Percentiles rank a stretch among this genome's conserved stretches.
phyloP scores from a whole-genome alignment of 37 sponge, comb jelly and placozoan species.

The Hormiphora californensis region DNA sequence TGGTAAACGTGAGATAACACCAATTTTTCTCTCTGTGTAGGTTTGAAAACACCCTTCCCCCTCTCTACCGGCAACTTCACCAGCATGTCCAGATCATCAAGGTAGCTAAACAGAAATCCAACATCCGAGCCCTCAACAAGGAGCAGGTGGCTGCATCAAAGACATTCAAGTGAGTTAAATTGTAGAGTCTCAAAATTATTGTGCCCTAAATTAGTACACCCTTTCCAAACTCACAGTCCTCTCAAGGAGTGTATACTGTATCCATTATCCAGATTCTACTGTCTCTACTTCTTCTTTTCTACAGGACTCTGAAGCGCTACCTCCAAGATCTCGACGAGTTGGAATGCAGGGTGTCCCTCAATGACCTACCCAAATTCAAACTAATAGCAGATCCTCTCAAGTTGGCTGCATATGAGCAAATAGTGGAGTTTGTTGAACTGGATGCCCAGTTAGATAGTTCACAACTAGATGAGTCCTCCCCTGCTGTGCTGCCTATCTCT shows the following conservation, averaged over 20 bases:
- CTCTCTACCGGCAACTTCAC: background rate
- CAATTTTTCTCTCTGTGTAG: too few species aligned
- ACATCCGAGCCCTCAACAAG: constrained; percentile 13
- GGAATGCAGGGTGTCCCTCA: background rate
- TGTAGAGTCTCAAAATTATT: background rate
- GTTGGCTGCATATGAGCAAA: background rate
- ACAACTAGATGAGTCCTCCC: too few species aligned
- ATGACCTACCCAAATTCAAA: constrained; percentile 1
- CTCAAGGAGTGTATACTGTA: too few species aligned
- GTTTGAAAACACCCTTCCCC: constrained; percentile 3
- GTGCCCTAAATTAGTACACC: too few species aligned
- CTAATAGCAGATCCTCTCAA: background rate
- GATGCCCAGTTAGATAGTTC: too few species aligned
- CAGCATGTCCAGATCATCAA: background rate
- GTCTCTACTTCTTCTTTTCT: background rate
- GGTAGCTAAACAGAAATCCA: background rate
- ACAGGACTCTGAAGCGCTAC: constrained; percentile 11
- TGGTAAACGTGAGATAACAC: too few species aligned
- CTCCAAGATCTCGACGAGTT: background rate
- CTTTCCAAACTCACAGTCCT: too few species aligned
- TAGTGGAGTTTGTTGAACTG: constrained; percentile 24
- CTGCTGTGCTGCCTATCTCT: too few species aligned
- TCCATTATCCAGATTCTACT: background rate
- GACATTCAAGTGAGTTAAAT: constrained; percentile 23
- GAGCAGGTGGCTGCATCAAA: constrained; percentile 41